These are phyloP conservation scores for Diabrotica balteata DNA, from an alignment of 2,888 invertebrate species.

Conservation along the genomic window DNA sequence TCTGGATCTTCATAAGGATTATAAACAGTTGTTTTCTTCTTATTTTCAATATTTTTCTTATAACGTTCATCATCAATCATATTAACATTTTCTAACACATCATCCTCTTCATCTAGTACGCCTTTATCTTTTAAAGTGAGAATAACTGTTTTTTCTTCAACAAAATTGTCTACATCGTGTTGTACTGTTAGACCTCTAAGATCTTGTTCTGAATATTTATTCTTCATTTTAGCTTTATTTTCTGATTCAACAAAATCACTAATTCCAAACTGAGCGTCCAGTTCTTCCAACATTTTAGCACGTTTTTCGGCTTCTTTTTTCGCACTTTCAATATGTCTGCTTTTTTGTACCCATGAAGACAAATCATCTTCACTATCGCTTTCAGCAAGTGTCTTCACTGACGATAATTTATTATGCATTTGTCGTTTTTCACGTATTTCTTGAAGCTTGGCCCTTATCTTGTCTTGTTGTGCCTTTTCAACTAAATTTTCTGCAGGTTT, in stretches of 20 bases:
- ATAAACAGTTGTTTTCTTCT: constrained; percentile 86
- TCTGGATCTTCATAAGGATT: constrained; percentile 85
- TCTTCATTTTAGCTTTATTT: constrained; percentile 64
- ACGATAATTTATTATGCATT: constrained; percentile 72
- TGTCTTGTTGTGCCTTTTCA: constrained; percentile 78
- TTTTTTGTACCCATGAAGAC: constrained; percentile 83
- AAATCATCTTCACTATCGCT: constrained; percentile 80
- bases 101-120: constrained; percentile 83
- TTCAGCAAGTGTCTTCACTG: constrained; percentile 70
- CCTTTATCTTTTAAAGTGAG: constrained; percentile 93
- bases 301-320: constrained; percentile 85
- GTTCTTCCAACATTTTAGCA: constrained; percentile 91
- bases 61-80: constrained; percentile 85
- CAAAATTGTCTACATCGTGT: constrained; percentile 74
- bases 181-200: constrained; percentile 85
- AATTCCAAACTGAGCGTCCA: constrained; percentile 94
- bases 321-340: constrained; percentile 76
- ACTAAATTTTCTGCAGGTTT: constrained; percentile 81
- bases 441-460: constrained; percentile 80
- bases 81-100: constrained; percentile 91
- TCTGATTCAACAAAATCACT: constrained; percentile 84
- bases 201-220: constrained; percentile 74
- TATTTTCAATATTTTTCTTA: constrained; percentile 83
- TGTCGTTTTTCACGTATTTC: constrained; percentile 81
- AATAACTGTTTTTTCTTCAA: constrained; percentile 84